Evolutionary conservation across 2,888 invertebrate genomes (phyloP), one percentile per base, ranked within the genome.

Genomic region (Malacosoma neustria): DNA sequence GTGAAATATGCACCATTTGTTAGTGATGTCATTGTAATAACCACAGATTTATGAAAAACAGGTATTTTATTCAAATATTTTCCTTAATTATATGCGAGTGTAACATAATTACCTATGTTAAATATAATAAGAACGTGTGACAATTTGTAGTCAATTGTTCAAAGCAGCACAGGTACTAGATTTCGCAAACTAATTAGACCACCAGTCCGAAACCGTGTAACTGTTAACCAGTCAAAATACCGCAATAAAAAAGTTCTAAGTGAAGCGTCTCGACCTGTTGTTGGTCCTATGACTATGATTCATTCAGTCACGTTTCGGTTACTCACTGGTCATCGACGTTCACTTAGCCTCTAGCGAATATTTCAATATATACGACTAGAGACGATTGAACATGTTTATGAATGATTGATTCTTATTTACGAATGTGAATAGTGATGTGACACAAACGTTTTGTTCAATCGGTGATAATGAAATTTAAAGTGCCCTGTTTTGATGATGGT

Each of bases 201-300:
- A 56, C 38, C 52, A 45, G 47, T 51, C 53, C 48, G 40, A 48
- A 64, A 61, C 48, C 43, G 43, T 54, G 57, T 43, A 65, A 80
- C 82, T 63, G 82, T 82, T 75, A 75, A 43, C 40, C 44, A 50
- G 48, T 54, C 61, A 57, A 64, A 71, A 72, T 74, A 80, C 79
- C 79, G 77, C 73, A 77, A 77, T 63, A 63, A 66, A 65, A n/a
- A 76, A 69, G 65, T 62, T 67, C 61, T 59, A 69, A 77, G 63
- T 63, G 63, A 68, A 61, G 61, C 66, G 69, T 72, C 74, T 69
- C 64, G 71, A 49, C 53, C 49, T 39, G 39, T 37, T 39, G 39
- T 36, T 39, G 54, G 51, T 52, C 53, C 71, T 66, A 72, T 82
- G 82, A 84, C 71, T 66, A 72, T 82, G 82, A 84, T 51, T 82